Conservation (phyloP, 2,797 vertebrate genomes). For the Poeciliopsis infans region DNA sequence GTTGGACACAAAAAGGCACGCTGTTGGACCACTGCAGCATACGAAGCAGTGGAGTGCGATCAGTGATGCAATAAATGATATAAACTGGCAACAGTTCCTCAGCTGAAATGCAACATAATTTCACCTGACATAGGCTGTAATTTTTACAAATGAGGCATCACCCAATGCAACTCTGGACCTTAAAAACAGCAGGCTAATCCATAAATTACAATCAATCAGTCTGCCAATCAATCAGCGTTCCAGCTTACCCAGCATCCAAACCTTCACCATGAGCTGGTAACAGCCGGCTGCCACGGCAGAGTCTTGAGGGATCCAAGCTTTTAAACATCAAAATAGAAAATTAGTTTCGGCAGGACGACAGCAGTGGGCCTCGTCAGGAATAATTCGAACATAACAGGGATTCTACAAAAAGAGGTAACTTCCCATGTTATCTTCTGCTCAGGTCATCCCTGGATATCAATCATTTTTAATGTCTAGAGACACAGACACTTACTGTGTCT, state of each 20-base stretch:
- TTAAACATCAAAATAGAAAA: conserved; percentile 61
- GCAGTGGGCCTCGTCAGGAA: conserved; percentile 30
- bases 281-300: not conserved
- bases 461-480: conserved; percentile 8
- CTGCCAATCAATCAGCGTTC: conserved; percentile 63
- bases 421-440: not conserved
- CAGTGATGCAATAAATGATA: not conserved
- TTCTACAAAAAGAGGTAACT: conserved; percentile 1
- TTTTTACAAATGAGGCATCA: conserved; percentile 72
- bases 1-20: not conserved
- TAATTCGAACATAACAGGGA: conserved; percentile 48
- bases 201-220: conserved; percentile 72
- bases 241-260: conserved; percentile 17
- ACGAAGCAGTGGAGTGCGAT: not conserved
- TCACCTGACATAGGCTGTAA: conserved; percentile 40
- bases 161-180: conserved; percentile 22
- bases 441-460: not conserved
- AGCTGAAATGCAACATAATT: conserved; percentile 47
- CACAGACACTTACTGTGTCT: no score
- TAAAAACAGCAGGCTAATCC: conserved; percentile 43
- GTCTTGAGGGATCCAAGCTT: conserved; percentile 11
- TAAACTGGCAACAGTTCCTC: conserved; percentile 24
- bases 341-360: conserved; percentile 59
- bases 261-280: conserved; percentile 29
- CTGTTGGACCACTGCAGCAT: not conserved